Base-by-base conservation (phyloP, 2,797 vertebrate genomes). In the Thripadectes ignobilis region DNA sequence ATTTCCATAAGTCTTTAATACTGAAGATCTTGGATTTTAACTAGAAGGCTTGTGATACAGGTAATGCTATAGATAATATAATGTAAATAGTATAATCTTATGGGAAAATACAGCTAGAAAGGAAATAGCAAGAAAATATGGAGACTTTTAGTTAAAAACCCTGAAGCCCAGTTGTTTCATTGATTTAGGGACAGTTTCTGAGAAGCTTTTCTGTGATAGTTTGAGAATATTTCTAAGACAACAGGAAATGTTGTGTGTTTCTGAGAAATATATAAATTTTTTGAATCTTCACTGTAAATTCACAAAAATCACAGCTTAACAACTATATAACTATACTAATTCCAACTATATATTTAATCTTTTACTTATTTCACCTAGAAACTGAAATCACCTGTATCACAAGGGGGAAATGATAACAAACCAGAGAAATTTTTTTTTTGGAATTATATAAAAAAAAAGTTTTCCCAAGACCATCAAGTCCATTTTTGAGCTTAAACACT, bases 401-500 rank as follows among this genome's bases (percentile, higher is more conserved):
- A 43, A 2, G 3, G 8, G 3, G 5, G 2, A 26, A 52, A 61
- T 15, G 6, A 29, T 2, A 15, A 48, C 36, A 52, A 48, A 11
- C 12, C 14, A 45, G 32, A 45, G 0, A 72, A 82, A 74, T 27
- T 80, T 45, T 1, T 55, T 45, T 38, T 48, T 26, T 39, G 2
- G 2, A 48, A n/a, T 12, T 63, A 13, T 22, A 38, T 29, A 14
- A 75, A 88, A 8, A 8, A 34, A 20, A 76, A 52, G 1, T 21
- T 69, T 57, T 67, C 46, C 22, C 4, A 36, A 76, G 21, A n/a
- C 0, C 3, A 22, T 32, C 36, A 52, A 45, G 58, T 76, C 3
- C 0, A 41, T 51, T 82, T 85, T 39, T 22, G 11, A 59, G 6
- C 9, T 41, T 36, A 72, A 66, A 5, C 8, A 46, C 9, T 27